phyloP scores from a whole-genome alignment of 1,140 invertebrate species.

The Formica selysi region DNA sequence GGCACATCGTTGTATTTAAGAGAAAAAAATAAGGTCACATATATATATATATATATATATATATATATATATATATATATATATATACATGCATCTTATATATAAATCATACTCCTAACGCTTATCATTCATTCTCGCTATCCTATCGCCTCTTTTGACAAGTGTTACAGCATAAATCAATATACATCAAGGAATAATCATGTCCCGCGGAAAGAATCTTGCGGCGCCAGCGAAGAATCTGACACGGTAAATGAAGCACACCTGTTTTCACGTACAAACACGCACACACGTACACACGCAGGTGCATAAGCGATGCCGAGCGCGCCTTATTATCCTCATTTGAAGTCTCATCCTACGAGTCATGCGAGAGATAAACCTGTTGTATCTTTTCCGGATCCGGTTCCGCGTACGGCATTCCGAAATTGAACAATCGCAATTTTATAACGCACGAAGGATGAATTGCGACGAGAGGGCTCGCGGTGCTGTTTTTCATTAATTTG shows the following conservation, averaged over 20 bases:
- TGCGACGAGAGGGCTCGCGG: background rate
- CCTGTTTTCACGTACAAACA: conserved; percentile 37
- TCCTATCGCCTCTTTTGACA: background rate
- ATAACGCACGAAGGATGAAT: conserved; percentile 3
- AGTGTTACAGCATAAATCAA: conserved; percentile 37
- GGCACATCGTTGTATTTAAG: too few species aligned
- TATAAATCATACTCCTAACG: background rate
- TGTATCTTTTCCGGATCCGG: conserved; percentile 61
- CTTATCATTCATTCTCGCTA: background rate
- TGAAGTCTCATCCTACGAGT: conserved; percentile 45
- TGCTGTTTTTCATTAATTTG: background rate
- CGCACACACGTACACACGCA: background rate
- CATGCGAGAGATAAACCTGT: conserved; percentile 54
- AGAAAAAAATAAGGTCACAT: too few species aligned
- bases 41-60: too few species aligned
- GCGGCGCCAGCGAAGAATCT: conserved; percentile 23
- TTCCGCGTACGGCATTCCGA: conserved; percentile 29
- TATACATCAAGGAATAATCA: conserved; percentile 44
- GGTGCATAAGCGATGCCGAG: conserved; percentile 24
- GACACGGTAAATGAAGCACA: conserved; percentile 49
- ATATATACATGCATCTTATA: too few species aligned
- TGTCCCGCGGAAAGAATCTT: conserved; percentile 30
- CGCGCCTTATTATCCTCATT: conserved; percentile 53
- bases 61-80: too few species aligned
- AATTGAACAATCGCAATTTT: conserved; percentile 57